Base-by-base conservation (phyloP, 2,113 vertebrate species). In the Antigone vipio region DNA sequence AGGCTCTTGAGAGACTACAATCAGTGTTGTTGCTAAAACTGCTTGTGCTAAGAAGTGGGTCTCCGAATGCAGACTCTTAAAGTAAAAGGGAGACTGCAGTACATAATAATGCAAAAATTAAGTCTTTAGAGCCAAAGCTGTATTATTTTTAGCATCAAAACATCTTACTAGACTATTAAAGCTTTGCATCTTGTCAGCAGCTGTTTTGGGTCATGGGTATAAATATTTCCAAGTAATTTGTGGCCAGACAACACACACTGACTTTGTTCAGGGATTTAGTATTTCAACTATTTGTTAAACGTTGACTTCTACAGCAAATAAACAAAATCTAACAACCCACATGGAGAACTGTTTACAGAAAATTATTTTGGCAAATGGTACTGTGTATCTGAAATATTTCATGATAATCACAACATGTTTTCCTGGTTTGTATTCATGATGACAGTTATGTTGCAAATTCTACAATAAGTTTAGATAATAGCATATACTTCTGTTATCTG, bases 121-220 rank as follows among this genome's bases (percentile, higher is more conserved):
- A 89, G 59, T 56, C 29, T 87, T 91, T 67, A 56, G 52, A 92
- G 60, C 9, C 22, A 76, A 86, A 85, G 62, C 30, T 63, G 12
- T 60, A 60, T 72, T 85, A 84, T 89, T 90, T 95, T 89, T 87
- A 93, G 71, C 81, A 89, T 79, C 79, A 91, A 91, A 92, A 83
- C 12, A 40, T 73, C 32, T 83, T 80, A 67, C 38, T 82, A 92
- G 42, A 47, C 9, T 77, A 56, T 20, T 90, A 64, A 85, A 72
- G 75, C 47, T 78, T 68, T 82, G 21, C 49, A 45, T 92, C 56
- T 96, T 87, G 66, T 76, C 77, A 89, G 71, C 58, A 93, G 77
- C 40, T 91, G 69, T 8, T 95, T 90, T 56, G 75, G 72, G 86
- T 89, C 85, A 72, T 10, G 58, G 14, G 2, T 85, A 91, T 69